Base-by-base conservation (phyloP, 2,797 vertebrate genomes). In the Coilia nasus region DNA sequence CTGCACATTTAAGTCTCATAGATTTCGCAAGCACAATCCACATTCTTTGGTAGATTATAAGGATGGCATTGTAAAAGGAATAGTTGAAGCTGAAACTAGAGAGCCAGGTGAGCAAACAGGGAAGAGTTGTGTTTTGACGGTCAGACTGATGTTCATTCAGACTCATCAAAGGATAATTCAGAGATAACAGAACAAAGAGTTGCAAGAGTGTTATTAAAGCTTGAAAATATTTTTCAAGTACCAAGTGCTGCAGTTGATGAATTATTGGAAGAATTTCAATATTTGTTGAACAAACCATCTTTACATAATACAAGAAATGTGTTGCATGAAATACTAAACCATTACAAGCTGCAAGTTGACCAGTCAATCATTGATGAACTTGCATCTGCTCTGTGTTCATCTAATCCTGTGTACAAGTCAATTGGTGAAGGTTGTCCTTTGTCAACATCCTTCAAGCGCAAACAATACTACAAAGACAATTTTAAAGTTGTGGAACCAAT, bases 401-500 rank as follows among this genome's bases (percentile, higher is more conserved):
- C 83, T 60, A 82, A 59, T 47, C 47, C 83, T 78, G n/a, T 87
- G 25, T 78, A n/a, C n/a, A 83, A 84, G n/a, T 6, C 83, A 56
- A 82, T 87, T 75, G 50, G 81, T 15, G 83, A 85, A 62, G 84
- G 56, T 59, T 44, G 83, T 62, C 86, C 81, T 21, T 50, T 87
- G 25, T 81, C 84, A 75, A 85, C 57, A 54, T 83, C 71, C 2
- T 87, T 83, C 83, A 83, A 88, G 67, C 31, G 67, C 14, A 86
- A 85, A 81, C 15, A 85, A 62, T 87, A 88, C 81, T 88, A 88
- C 67, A 87, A 62, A 62, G 25, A 84, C 2, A 78, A 88, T 83
- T 84, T 86, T 57, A 62, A 88, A 64, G 83, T 88, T 80, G 85
- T 87, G 11, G 85, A 88, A 25, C 85, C 85, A 4, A 81, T 87